Evolutionary conservation across 1,140 invertebrate genomes (phyloP), one percentile per base, ranked within the genome.

Genomic region (Theocolax elegans): DNA sequence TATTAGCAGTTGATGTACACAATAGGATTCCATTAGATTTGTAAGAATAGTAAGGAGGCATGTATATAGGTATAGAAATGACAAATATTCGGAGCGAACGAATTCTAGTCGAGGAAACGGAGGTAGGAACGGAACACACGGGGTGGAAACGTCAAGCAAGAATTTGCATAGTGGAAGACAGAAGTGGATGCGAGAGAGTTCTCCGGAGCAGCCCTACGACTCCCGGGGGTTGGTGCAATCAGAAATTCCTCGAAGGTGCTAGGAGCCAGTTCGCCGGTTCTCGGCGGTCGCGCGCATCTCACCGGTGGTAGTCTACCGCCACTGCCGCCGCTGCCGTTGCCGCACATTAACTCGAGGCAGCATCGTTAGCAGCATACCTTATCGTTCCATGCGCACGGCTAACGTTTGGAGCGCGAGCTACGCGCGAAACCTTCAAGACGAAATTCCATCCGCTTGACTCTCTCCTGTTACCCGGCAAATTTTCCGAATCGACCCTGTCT

Each of bases 281-380:
- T 42, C 38, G 35, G 35, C 21, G 35, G 56, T 60, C n/a, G n/a
- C n/a, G n/a, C n/a, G n/a, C n/a, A n/a, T n/a, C n/a, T n/a, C n/a
- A n/a, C n/a, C n/a, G n/a, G n/a, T n/a, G n/a, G n/a, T n/a, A n/a
- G n/a, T n/a, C n/a, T n/a, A 10, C 31, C 35, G 46, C 15, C 19
- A 21, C 46, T 17, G 46, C 21, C 4, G 6, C 4, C 19, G 31
- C 29, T 48, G 35, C 42, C 40, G 48, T 13, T 21, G 42, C 25
- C 59, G 60, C 73, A 74, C 79, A 80, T 81, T 80, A 79, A 79
- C 78, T 77, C 76, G 76, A 54, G 72, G 68, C 73, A 75, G 75
- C 76, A 77, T 82, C 80, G 80, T 82, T 80, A 81, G 80, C 75
- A 74, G 74, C 78, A 81, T 80, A 80, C 79, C 78, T 80, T 79